phyloP scores from a whole-genome alignment of 2,888 invertebrate species.

The Megamerina dolium region DNA sequence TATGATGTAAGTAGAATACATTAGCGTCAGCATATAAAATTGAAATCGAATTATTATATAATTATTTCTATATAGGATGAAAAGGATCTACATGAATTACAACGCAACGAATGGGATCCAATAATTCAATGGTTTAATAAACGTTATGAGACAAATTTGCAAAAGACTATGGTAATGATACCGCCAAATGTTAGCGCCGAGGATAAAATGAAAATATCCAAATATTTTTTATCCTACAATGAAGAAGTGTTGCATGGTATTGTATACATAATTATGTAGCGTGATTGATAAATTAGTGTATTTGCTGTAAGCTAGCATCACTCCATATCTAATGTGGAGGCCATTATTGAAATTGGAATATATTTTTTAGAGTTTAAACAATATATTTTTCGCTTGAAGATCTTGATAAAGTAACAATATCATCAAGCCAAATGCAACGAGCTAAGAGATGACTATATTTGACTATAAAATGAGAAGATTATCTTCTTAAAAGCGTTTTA shows the following conservation, averaged over 20 bases:
- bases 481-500: too few species aligned
- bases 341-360: too few species aligned
- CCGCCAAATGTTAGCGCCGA: constrained; percentile 61
- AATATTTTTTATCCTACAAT: constrained; percentile 75
- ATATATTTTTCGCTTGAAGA: too few species aligned
- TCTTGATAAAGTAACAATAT: too few species aligned
- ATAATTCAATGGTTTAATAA: constrained; percentile 84
- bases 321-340: too few species aligned
- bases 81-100: constrained; percentile 67
- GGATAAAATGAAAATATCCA: constrained; percentile 63
- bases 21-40: too few species aligned
- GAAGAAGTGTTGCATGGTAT: constrained; percentile 79
- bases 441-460: too few species aligned
- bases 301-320: background rate
- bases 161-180: constrained; percentile 64
- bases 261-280: too few species aligned
- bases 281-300: background rate
- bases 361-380: too few species aligned
- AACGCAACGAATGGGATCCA: constrained; percentile 83
- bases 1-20: constrained; percentile 55
- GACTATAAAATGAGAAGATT: too few species aligned
- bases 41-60: constrained; percentile 3
- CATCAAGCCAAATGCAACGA: too few species aligned
- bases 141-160: constrained; percentile 66
- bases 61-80: constrained; percentile 58